Conservation (phyloP, 2,797 vertebrate genomes). For the Chrysocyon brachyurus region DNA sequence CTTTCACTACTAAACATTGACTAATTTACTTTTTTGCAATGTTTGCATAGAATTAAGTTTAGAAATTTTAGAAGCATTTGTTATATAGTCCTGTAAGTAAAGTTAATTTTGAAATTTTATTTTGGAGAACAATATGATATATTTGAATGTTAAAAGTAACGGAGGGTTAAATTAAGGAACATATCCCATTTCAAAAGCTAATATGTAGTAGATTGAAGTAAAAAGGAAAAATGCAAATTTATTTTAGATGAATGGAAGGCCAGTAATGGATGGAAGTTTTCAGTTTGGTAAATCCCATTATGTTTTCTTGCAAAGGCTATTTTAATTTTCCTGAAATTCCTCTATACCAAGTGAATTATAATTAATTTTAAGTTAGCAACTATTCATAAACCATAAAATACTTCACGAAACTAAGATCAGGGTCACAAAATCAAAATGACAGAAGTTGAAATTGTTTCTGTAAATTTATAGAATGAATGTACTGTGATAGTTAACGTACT, state of each 20-base stretch:
- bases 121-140: not conserved
- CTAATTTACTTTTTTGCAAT: not conserved
- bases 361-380: constrained; percentile 13
- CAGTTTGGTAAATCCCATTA: not conserved
- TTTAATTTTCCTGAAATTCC: constrained; percentile 28
- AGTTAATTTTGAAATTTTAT: not conserved
- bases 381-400: not conserved
- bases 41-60: not conserved
- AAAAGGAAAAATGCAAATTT: not conserved
- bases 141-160: constrained; percentile 13
- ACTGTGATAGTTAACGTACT: not conserved
- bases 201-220: not conserved
- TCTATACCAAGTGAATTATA: not conserved
- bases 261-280: not conserved
- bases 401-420: not conserved
- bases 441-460: not conserved
- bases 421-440: not conserved
- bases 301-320: not conserved
- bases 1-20: not conserved
- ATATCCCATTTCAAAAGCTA: not conserved
- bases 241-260: constrained; percentile 7
- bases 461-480: not conserved
- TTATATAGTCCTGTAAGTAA: not conserved
- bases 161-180: not conserved
- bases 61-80: not conserved